A percentile compares a stretch with the other conserved stretches of the same genome.
Conservation (phyloP, 2,888 invertebrate genomes). For the Altica lythri region DNA sequence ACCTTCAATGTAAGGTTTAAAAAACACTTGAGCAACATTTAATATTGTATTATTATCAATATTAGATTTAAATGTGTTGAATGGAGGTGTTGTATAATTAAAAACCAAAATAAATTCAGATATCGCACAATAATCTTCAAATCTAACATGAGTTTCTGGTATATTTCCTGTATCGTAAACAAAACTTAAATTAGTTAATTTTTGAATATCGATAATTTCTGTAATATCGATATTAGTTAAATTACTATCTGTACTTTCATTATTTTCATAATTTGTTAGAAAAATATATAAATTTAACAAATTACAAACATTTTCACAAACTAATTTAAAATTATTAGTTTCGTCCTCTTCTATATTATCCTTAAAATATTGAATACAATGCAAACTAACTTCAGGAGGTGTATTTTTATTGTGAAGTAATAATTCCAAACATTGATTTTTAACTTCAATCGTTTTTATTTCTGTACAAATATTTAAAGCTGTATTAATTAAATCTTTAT, state of each 20-base stretch:
- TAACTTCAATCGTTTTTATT: conserved; percentile 73
- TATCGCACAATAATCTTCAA: conserved; percentile 61
- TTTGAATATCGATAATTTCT: conserved; percentile 67
- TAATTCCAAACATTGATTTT: conserved; percentile 73
- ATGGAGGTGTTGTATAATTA: conserved; percentile 49
- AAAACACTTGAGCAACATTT: conserved; percentile 53
- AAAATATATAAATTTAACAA: conserved; percentile 49
- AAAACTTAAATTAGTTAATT: conserved; percentile 64
- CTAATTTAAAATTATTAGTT: conserved; percentile 43
- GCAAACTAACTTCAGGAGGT: conserved; percentile 65
- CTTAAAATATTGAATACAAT: conserved; percentile 58
- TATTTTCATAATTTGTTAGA: conserved; percentile 28
- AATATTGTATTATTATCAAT: conserved; percentile 54
- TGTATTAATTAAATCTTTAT: conserved; percentile 61
- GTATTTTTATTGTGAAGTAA: conserved; percentile 68
- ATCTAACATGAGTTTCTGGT: conserved; percentile 56
- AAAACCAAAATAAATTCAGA: conserved; percentile 65
- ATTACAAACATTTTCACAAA: conserved; percentile 48
- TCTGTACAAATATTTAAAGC: conserved; percentile 64
- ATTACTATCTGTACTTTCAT: conserved; percentile 47
- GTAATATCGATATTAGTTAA: conserved; percentile 57
- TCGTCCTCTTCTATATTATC: conserved; percentile 49
- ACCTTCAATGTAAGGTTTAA: conserved; percentile 47
- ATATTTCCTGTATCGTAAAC: conserved; percentile 52
- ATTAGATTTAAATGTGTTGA: conserved; percentile 55